These are phyloP conservation scores for Chironomus striatipennis DNA, from an alignment of 1,140 invertebrate genomes.

Conservation along the genomic window DNA sequence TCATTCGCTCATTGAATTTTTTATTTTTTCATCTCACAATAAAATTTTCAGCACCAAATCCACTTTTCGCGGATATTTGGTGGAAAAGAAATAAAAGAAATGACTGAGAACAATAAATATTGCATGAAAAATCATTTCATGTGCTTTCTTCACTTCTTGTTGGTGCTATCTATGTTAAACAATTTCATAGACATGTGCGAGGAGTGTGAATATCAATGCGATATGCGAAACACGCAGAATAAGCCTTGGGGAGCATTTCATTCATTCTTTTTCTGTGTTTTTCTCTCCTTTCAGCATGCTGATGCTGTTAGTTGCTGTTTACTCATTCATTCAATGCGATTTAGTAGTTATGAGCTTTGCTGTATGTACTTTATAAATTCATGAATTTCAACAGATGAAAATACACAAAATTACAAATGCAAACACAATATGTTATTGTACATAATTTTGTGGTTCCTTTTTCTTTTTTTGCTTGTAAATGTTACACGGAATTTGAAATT, in stretches of 20 bases:
- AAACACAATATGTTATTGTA: too few relatives aligned
- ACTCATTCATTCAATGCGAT: background rate
- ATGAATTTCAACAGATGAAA: constrained; percentile 7
- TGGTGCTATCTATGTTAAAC: background rate
- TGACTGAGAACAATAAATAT: background rate
- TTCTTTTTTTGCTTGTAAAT: background rate
- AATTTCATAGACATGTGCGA: background rate
- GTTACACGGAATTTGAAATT: too few relatives aligned
- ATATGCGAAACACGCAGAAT: constrained; percentile 6
- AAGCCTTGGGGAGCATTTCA: background rate
- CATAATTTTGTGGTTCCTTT: background rate
- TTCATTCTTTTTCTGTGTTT: background rate
- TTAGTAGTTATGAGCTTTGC: background rate
- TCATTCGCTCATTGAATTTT: constrained; percentile 8
- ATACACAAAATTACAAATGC: background rate
- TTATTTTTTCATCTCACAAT: background rate
- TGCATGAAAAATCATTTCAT: constrained; percentile 8
- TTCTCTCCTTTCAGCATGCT: background rate
- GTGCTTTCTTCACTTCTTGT: background rate
- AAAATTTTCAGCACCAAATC: too few relatives aligned
- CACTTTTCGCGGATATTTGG: too few relatives aligned
- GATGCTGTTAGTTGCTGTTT: too few relatives aligned
- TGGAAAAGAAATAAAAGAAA: background rate
- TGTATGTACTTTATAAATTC: background rate
- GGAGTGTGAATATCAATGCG: background rate